A percentile compares a stretch with the other conserved stretches of the same genome.
These are phyloP conservation scores for Chaenodraco wilsoni DNA, from an alignment of 2,797 vertebrate species.

Conservation along the genomic window DNA sequence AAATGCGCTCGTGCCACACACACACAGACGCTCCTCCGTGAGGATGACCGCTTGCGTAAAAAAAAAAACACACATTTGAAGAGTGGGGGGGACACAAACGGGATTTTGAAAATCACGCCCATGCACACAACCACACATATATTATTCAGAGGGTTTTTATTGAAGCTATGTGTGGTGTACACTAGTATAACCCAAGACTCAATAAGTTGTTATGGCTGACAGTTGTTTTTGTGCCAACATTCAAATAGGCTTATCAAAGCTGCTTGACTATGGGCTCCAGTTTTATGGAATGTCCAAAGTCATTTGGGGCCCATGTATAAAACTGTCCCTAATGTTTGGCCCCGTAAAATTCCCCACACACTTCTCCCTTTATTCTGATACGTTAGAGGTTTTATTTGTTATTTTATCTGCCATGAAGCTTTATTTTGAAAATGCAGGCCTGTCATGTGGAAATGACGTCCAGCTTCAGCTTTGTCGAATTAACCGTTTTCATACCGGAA, in stretches of 20 bases:
- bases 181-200: not conserved
- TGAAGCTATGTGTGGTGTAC: not conserved
- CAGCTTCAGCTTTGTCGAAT: not conserved
- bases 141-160: not conserved
- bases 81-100: too few relatives aligned
- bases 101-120: too few relatives aligned
- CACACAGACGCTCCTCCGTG: too few relatives aligned
- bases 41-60: too few relatives aligned
- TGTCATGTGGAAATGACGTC: constrained; percentile 4
- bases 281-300: not conserved
- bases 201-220: too few relatives aligned
- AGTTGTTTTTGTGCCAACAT: not conserved
- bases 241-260: not conserved
- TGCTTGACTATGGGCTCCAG: not conserved
- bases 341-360: not conserved
- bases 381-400: not conserved
- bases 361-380: not conserved
- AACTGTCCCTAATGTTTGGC: too few relatives aligned
- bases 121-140: not conserved
- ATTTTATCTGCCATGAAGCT: not conserved
- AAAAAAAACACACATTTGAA: too few relatives aligned
- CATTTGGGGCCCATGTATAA: not conserved
- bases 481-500: not conserved
- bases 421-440: constrained; percentile 14
- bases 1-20: too few relatives aligned